phyloP scores from a whole-genome alignment of 1,140 invertebrate species.

The Frieseomelitta varia region DNA sequence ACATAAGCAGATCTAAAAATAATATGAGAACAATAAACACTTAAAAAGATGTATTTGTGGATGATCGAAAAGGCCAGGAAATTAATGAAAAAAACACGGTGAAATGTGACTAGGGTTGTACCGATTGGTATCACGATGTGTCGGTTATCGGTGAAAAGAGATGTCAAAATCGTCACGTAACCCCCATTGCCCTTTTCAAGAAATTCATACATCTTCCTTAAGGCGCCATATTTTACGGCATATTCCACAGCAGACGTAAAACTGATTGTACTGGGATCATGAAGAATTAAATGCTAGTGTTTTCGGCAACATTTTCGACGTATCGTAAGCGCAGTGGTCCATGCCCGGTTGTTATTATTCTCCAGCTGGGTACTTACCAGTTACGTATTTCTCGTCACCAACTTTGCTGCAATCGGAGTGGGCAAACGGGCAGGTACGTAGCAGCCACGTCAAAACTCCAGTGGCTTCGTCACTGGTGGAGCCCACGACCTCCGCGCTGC shows the following conservation, averaged over 20 bases:
- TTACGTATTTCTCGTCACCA: constrained; percentile 97
- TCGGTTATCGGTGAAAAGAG: constrained; percentile 7
- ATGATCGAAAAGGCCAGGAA: constrained; percentile 22
- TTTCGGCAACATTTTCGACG: constrained; percentile 54
- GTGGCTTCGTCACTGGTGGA: constrained; percentile 93
- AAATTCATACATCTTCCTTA: constrained; percentile 71
- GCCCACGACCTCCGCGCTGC: constrained; percentile 84
- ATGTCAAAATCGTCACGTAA: constrained; percentile 44
- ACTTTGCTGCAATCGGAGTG: constrained; percentile 95
- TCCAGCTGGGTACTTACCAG: constrained; percentile 92
- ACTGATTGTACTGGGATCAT: constrained; percentile 45
- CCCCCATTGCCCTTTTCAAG: constrained; percentile 54
- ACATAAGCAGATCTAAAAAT: constrained; percentile 79
- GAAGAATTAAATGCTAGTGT: constrained; percentile 51
- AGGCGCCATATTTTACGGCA: constrained; percentile 84
- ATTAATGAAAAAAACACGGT: constrained; percentile 20
- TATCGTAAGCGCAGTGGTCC: constrained; percentile 78
- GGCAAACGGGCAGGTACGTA: constrained; percentile 95
- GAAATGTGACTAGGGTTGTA: not conserved
- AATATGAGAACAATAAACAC: constrained; percentile 72
- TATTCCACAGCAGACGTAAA: constrained; percentile 67
- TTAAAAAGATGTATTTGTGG: constrained; percentile 42
- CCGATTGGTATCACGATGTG: constrained; percentile 7
- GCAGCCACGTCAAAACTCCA: constrained; percentile 96
- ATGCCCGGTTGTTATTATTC: constrained; percentile 87